phyloP scores from a whole-genome alignment of 2,797 vertebrate genomes.

The Danio jaintianensis region DNA sequence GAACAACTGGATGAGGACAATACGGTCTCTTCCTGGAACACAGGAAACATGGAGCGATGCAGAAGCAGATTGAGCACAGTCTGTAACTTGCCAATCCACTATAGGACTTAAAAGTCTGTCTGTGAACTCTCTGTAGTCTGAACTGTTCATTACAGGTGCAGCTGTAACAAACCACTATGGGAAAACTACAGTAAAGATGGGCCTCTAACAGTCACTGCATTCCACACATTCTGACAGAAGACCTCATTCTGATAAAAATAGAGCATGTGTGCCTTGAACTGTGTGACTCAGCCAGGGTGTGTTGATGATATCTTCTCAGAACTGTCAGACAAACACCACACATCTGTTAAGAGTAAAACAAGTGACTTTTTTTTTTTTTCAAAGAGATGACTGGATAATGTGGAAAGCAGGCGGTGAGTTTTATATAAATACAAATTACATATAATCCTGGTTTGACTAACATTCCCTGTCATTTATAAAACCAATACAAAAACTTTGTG shows the following conservation, averaged over 20 bases:
- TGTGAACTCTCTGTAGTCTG: neutral
- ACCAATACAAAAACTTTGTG: too few species aligned
- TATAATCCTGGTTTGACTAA: too few species aligned
- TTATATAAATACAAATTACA: too few species aligned
- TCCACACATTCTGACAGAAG: constrained; percentile 13
- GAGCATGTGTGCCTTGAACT: neutral
- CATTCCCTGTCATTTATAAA: too few species aligned
- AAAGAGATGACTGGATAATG: neutral
- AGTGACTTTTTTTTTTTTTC: neutral
- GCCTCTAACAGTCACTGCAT: neutral
- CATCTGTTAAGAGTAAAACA: neutral
- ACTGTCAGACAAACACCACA: neutral
- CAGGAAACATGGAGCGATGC: neutral
- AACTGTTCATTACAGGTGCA: constrained; percentile 4
- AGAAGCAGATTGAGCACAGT: neutral
- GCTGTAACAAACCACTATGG: neutral
- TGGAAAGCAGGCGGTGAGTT: neutral
- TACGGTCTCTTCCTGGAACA: neutral
- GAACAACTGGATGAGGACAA: neutral
- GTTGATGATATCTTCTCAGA: constrained; percentile 4
- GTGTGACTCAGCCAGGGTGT: neutral
- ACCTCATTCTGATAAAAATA: constrained; percentile 13
- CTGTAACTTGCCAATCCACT: neutral
- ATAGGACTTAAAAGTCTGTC: neutral
- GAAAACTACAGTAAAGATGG: neutral